Evolutionary conservation across 2,113 vertebrate genomes (phyloP).

Genomic region (Patagioenas fasciata): DNA sequence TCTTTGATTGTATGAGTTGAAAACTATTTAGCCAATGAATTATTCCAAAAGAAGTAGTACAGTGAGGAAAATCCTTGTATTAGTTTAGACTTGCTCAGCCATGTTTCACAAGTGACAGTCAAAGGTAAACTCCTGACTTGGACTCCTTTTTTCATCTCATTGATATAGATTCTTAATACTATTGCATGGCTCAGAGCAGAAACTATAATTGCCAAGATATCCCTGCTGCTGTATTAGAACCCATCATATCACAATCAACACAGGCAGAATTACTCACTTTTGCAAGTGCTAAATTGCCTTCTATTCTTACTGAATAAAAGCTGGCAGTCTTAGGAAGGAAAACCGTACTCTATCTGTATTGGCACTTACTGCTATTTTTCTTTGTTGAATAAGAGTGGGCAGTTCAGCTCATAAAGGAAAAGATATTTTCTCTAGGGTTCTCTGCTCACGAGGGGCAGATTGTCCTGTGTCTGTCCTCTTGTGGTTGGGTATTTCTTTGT

Average conservation of each 20-base stretch:
- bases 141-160: not conserved
- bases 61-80: not conserved
- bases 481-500: not conserved
- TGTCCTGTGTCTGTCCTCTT: not conserved
- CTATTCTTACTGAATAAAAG: not conserved
- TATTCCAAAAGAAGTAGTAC: slow-evolving; percentile 26
- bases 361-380: not conserved
- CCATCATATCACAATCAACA: not conserved
- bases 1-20: not conserved
- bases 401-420: not conserved
- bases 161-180: not conserved
- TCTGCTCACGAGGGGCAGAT: not conserved
- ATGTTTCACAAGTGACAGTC: not conserved
- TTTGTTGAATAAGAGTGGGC: not conserved
- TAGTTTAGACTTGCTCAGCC: not conserved
- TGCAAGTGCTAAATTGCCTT: not conserved
- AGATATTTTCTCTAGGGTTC: not conserved
- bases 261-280: not conserved
- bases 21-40: slow-evolving; percentile 35
- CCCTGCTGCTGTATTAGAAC: not conserved
- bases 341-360: not conserved
- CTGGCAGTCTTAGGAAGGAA: not conserved
- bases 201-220: not conserved
- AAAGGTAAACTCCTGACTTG: not conserved
- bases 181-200: not conserved